Evolutionary conservation across 1,140 invertebrate genomes (phyloP).

Genomic region (Ectropis grisescens): DNA sequence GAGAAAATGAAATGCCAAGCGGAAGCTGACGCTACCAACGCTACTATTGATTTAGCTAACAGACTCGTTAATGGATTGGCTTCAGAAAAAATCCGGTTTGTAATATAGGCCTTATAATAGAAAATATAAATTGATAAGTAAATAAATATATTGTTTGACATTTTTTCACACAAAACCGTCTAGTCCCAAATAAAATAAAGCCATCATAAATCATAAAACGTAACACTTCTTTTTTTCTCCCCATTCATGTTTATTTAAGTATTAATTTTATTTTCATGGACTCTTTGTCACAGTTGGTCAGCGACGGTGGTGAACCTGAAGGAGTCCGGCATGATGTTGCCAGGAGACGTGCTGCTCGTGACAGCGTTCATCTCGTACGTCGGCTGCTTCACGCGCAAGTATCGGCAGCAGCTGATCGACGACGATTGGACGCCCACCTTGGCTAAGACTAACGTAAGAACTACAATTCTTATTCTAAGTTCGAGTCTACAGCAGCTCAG

Average conservation of each 20-base stretch:
- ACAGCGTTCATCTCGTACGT: constrained; percentile 97
- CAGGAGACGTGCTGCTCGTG: constrained; percentile 90
- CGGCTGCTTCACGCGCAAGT: constrained; percentile 91
- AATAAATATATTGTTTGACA: too few relatives aligned
- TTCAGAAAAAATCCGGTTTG: constrained; percentile 88
- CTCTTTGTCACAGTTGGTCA: constrained; percentile 79
- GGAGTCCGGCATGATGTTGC: constrained; percentile 77
- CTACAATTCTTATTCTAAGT: too few relatives aligned
- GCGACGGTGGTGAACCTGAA: constrained; percentile 76
- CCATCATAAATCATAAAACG: too few relatives aligned
- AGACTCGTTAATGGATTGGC: constrained; percentile 92
- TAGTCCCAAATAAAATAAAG: too few relatives aligned
- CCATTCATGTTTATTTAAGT: too few relatives aligned
- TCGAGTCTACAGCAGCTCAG: too few relatives aligned
- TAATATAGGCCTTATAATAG: too few relatives aligned
- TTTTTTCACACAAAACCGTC: too few relatives aligned
- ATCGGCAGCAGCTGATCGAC: constrained; percentile 84
- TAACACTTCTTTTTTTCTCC: too few relatives aligned
- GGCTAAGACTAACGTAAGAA: constrained; percentile 70
- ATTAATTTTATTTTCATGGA: too few relatives aligned
- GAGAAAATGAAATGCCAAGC: constrained; percentile 91
- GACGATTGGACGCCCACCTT: constrained; percentile 85
- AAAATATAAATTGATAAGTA: too few relatives aligned
- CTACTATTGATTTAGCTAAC: constrained; percentile 92
- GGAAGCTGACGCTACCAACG: constrained; percentile 86